Evolutionary conservation across 2,113 vertebrate species (phyloP), one percentile per base, ranked within the genome.

Genomic region (Lepus timidus): DNA sequence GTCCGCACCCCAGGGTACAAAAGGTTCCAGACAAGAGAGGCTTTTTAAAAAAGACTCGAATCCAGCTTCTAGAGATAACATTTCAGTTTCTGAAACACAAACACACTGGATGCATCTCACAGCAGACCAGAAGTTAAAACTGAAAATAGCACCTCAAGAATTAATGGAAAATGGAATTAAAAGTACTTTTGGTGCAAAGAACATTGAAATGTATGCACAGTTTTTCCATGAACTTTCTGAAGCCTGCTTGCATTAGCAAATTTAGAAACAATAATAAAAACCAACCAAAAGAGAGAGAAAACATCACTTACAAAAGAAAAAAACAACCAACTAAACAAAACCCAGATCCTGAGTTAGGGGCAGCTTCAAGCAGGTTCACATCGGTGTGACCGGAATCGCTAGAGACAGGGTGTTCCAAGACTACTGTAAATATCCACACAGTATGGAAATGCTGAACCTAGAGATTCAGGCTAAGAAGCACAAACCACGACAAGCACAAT

Each of bases 201-300:
- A 44, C 44, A 44, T 44, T 8, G 44, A 44, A 8, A 44, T 44
- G 44, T 44, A 44, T 39, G 39, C 39, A 39, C 7, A 44, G 6
- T 44, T 44, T 44, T 44, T 44, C 44, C 44, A 44, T 7, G 44
- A 44, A 44, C 44, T 44, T 44, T 44, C 6, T 44, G 55, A 58
- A 58, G 55, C 55, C 55, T 19, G 14, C 55, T 16, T 58, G 55
- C 19, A 83, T 52, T 31, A 62, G 29, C n/a, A 20, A 76, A 64
- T 55, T 25, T 88, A 95, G 27, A 85, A n/a, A 70, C 0, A 87
- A 36, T n/a, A 82, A 86, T 0, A 76, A 68, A 71, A 88, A 88
- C 73, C 33, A 80, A n/a, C 79, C 49, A 88, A 85, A 76, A 76
- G 70, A 88, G 20, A 76, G 9, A 93, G 13, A 88, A 91, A 84